Evolutionary conservation across 2,888 invertebrate species (phyloP).

Genomic region (Eupithecia subumbrata): DNA sequence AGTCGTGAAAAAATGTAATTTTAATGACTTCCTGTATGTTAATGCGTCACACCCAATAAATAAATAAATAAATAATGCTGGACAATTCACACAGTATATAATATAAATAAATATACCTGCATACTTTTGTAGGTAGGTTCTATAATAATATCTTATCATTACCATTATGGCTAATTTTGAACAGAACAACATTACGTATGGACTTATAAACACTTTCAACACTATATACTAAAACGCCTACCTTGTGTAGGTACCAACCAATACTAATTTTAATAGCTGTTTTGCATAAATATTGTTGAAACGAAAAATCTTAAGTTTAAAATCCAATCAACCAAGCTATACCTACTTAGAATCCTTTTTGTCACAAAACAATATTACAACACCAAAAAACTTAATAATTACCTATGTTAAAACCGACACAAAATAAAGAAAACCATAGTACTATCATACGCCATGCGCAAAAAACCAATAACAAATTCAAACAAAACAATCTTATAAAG

Average conservation of each 20-base stretch:
- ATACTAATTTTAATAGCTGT: neutral
- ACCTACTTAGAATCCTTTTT: neutral
- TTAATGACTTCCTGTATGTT: neutral
- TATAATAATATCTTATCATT: too few relatives aligned
- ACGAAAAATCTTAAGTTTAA: neutral
- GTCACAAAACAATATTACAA: neutral
- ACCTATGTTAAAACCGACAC: neutral
- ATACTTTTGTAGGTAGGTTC: neutral
- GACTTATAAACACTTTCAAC: too few relatives aligned
- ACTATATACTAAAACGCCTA: neutral
- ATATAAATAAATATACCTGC: neutral
- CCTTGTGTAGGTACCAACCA: neutral
- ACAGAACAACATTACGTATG: neutral
- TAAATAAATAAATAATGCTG: too few relatives aligned
- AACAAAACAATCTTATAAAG: neutral
- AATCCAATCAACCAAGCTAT: neutral
- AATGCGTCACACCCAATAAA: neutral
- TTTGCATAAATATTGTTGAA: neutral
- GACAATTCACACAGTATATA: too few relatives aligned
- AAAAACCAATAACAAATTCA: neutral
- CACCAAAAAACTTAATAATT: neutral
- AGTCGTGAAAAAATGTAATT: neutral
- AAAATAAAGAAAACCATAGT: neutral
- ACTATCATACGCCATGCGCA: neutral
- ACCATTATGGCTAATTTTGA: neutral